These are phyloP conservation scores for Phrynocephalus guinanensis DNA, from an alignment of 2,797 vertebrate species.

Conservation along the genomic window DNA sequence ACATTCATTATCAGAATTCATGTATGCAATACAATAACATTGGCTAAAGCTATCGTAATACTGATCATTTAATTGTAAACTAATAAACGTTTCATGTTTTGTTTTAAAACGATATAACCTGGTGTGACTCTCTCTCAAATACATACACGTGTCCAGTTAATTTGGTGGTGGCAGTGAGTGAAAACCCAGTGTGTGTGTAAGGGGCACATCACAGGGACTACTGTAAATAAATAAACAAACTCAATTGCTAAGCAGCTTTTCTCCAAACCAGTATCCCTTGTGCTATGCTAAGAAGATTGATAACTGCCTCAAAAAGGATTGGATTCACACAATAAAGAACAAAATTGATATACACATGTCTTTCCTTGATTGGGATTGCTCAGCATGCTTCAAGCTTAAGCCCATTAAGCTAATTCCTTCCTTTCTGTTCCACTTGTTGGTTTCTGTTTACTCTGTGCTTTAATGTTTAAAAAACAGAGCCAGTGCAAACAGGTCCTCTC, in stretches of 20 bases:
- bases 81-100: no score
- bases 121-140: no score
- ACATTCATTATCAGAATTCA: no score
- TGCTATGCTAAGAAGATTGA: background rate
- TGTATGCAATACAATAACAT: no score
- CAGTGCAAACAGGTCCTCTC: background rate
- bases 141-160: no score
- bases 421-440: conserved; percentile 28
- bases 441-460: background rate
- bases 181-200: no score
- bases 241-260: background rate
- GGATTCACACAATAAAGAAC: background rate
- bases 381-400: background rate
- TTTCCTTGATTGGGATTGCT: background rate
- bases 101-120: no score
- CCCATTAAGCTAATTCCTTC: conserved; percentile 26
- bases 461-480: conserved; percentile 6
- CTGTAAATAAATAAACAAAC: no score
- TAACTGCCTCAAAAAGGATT: background rate
- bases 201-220: no score
- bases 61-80: no score
- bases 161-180: no score
- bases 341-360: background rate
- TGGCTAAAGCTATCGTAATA: no score
- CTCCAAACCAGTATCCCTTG: background rate